Evolutionary conservation across 2,797 vertebrate species (phyloP), one percentile per base, ranked within the genome.

Genomic region (Parambassis ranga): DNA sequence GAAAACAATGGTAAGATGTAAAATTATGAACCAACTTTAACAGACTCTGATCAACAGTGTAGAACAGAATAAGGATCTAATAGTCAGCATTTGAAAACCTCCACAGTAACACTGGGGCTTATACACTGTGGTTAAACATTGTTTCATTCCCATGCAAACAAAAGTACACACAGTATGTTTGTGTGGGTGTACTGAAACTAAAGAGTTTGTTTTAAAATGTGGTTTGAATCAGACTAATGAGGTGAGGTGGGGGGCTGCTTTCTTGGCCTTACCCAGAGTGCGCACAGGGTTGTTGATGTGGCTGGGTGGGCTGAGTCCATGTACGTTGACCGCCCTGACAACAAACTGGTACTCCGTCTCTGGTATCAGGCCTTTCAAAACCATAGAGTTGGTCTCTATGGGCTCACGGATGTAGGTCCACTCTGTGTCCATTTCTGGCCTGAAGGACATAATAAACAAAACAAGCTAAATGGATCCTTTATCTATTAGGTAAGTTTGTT

Each of bases 291-390:
- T 87, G 0, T 95, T 99, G 5, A 94, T 91, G 39, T 64, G 16
- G 37, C 97, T 97, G 55, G 92, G 92, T 0, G 90, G 83, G 65
- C 97, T 96, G 19, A 89, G 75, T 44, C 96, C 97, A 0, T 94
- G 92, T 19, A 81, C 38, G 64, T 96, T 99, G 39, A 91, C 85
- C 0, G 96, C 94, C 82, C 93, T 90, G 55, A 98, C 78, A 0
- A 95, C 90, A 87, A 99, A 99, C 90, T 95, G 96, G 75, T 98
- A 98, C 71, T 92, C 91, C 0, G 94, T 95, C 44, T 96, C 93
- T 1, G 96, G 94, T 26, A 93, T 72, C 18, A 99, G 85, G 28
- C 95, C 96, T 82, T 95, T 98, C 67, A 98, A 86, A 52, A 98
- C 94, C 95, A 97, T 96, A 51, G 96, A 96, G 66, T 93, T 94